Evolutionary conservation across 2,888 invertebrate genomes (phyloP).

Genomic region (Sylvicola fuscatus): DNA sequence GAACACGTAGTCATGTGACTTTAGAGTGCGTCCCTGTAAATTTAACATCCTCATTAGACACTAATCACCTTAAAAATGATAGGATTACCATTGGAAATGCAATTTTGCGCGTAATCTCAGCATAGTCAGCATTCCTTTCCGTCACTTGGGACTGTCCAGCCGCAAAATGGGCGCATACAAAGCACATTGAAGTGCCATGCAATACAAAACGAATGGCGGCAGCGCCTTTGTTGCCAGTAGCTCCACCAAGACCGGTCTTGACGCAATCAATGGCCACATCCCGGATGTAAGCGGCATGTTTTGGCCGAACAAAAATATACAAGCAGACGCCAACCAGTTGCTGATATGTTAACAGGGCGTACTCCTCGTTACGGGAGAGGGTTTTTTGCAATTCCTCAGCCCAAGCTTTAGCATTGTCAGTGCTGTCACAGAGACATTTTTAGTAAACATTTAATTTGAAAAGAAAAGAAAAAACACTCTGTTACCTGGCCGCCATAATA

Average conservation of each 20-base stretch:
- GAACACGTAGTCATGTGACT: constrained; percentile 94
- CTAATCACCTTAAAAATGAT: constrained; percentile 13
- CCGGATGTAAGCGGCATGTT: constrained; percentile 69
- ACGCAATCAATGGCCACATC: constrained; percentile 92
- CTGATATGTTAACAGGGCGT: constrained; percentile 78
- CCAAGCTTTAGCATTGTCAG: constrained; percentile 82
- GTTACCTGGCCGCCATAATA: constrained; percentile 76
- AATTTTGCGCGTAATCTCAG: constrained; percentile 82
- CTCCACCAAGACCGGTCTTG: constrained; percentile 94
- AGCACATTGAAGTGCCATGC: constrained; percentile 86
- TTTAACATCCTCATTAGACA: neutral
- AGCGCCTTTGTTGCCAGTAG: constrained; percentile 94
- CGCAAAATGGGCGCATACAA: constrained; percentile 97
- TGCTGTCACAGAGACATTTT: constrained; percentile 31
- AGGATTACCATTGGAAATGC: constrained; percentile 54
- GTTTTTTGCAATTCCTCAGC: constrained; percentile 87
- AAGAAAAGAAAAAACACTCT: neutral
- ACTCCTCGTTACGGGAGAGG: constrained; percentile 65
- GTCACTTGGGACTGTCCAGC: constrained; percentile 92
- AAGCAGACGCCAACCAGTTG: constrained; percentile 96
- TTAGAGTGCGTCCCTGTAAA: constrained; percentile 54
- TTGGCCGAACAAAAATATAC: constrained; percentile 81
- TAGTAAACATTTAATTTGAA: neutral
- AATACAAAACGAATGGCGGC: constrained; percentile 81
- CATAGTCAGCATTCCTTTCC: constrained; percentile 92